Percentiles rank a stretch among this genome's conserved stretches.
Conservation (phyloP, 2,797 vertebrate species). For the Halcyon leucocephala region DNA sequence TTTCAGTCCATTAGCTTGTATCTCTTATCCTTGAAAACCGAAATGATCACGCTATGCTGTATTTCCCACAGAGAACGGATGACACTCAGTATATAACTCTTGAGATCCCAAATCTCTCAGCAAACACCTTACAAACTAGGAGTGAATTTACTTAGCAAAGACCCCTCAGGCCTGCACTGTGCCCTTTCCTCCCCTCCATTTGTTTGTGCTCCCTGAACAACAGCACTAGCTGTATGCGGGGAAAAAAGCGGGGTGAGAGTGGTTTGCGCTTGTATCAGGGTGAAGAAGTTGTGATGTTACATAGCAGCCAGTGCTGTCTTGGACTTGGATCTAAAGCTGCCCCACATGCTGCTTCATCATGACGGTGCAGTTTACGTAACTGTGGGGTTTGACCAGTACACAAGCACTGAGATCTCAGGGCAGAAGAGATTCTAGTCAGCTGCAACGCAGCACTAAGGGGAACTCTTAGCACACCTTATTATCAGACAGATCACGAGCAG, state of each 20-base stretch:
- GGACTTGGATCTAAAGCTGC: neutral
- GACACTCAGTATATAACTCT: neutral
- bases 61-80: neutral
- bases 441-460: neutral
- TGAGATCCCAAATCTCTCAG: neutral
- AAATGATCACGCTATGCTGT: neutral
- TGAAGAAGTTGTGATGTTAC: neutral
- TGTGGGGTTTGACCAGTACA: accelerated
- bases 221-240: accelerated
- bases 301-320: neutral
- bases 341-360: neutral
- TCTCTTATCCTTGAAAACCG: neutral
- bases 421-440: neutral
- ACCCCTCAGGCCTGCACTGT: accelerated
- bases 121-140: neutral
- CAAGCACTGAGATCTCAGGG: neutral
- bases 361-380: accelerated
- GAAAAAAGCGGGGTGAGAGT: accelerated
- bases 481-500: accelerated
- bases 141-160: neutral
- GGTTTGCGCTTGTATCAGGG: accelerated
- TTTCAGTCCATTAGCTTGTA: neutral
- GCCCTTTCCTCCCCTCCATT: neutral
- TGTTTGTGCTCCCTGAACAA: neutral
- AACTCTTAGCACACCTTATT: accelerated